Evolutionary conservation across 2,888 invertebrate genomes (phyloP), one percentile per base, ranked within the genome.

Genomic region (Oithona nana): DNA sequence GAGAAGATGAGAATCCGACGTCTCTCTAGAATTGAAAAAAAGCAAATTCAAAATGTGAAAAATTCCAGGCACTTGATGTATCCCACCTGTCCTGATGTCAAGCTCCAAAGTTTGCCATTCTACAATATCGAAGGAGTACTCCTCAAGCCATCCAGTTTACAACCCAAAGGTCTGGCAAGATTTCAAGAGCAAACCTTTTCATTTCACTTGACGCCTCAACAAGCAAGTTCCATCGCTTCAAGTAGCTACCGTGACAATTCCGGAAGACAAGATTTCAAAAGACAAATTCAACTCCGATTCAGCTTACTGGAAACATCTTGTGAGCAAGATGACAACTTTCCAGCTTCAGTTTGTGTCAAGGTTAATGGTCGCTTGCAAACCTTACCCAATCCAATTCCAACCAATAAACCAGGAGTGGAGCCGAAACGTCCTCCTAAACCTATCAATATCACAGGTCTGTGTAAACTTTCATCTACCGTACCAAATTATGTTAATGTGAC

Each of bases 361-460:
- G 84, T 94, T 65, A 94, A 94, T 75, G 85, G 86, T 69, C 90
- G 90, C 77, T 76, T 86, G 71, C 88, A 88, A 69, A 85, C 86
- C 64, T 50, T 62, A 11, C 62, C 62, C 29, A 92, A 89, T 75
- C 88, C 89, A 64, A 89, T 95, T 74, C 94, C 95, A 60, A 93
- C 93, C 64, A 95, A 94, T 76, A 92, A 94, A 71, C 94, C 92
- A 2, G 92, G 92, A 26, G 90, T 90, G 11, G 95, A 95, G 73
- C 89, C 95, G 58, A 95, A 94, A 75, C 80, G 97, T 67, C 95
- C 94, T 1, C 90, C 94, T 1, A 79, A 93, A 59, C 97, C 97
- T 0, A 89, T 98, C 3, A 93, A 97, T 75, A 88, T 97, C 64
- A 94, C 95, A 1, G 82, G 83, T 0, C 78, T 86, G 68, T 84